A percentile compares a stretch with the other conserved stretches of the same genome.
These are phyloP conservation scores for Acronicta leporina DNA, from an alignment of 2,888 invertebrate genomes.

Conservation along the genomic window DNA sequence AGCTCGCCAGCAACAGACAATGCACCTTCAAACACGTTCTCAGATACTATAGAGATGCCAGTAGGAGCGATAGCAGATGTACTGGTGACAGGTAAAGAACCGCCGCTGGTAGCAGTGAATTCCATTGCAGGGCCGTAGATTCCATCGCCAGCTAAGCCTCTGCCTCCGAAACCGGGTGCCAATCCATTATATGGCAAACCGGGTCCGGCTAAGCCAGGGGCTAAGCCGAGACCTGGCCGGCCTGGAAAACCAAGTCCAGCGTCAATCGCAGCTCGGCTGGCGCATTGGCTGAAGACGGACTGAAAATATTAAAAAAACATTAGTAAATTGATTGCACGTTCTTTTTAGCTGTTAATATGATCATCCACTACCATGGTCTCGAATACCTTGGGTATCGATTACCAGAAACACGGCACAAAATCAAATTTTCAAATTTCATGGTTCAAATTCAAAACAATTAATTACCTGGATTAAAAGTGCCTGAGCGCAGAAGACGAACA, in stretches of 20 bases:
- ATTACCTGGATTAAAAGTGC: slow-evolving; percentile 38
- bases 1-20: slow-evolving; percentile 22
- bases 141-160: slow-evolving; percentile 1
- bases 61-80: slow-evolving; percentile 27
- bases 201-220: slow-evolving; percentile 3
- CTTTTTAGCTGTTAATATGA: too few relatives aligned
- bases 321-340: neutral
- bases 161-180: neutral
- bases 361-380: too few relatives aligned
- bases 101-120: slow-evolving; percentile 31
- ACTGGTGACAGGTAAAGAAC: slow-evolving; percentile 48
- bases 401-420: too few relatives aligned
- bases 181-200: neutral
- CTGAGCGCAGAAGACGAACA: slow-evolving; percentile 33
- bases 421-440: too few relatives aligned
- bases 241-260: slow-evolving; percentile 2
- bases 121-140: slow-evolving; percentile 10
- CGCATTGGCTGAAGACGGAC: slow-evolving; percentile 25
- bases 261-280: slow-evolving; percentile 23
- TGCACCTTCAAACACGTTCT: slow-evolving; percentile 24
- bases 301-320: slow-evolving; percentile 11
- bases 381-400: too few relatives aligned
- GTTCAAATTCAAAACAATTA: neutral
- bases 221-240: neutral
- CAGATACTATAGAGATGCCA: slow-evolving; percentile 24